A percentile compares a stretch with the other conserved stretches of the same genome.
Conservation (phyloP, 2,888 invertebrate species). For the Drosophila cognata region DNA sequence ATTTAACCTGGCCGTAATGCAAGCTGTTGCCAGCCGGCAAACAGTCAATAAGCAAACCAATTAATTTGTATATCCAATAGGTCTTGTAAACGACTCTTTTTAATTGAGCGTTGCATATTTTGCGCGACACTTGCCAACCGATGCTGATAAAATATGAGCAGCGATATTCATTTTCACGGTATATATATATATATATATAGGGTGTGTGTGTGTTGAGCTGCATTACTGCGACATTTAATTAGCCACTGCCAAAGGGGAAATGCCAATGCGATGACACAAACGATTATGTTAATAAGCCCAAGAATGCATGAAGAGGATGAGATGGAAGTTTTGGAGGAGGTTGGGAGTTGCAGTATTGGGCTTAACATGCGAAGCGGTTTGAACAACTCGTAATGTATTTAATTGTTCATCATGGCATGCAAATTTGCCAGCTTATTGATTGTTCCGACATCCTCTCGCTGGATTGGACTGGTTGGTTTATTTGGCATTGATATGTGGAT, state of each 20-base stretch:
- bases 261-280: slow-evolving; percentile 63
- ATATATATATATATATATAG: no score
- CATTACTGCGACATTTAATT: slow-evolving; percentile 72
- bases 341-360: neutral
- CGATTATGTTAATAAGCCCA: slow-evolving; percentile 74
- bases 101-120: slow-evolving; percentile 57
- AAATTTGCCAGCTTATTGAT: slow-evolving; percentile 54
- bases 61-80: slow-evolving; percentile 44
- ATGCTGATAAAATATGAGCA: slow-evolving; percentile 33
- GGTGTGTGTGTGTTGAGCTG: slow-evolving; percentile 16
- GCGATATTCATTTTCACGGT: slow-evolving; percentile 13
- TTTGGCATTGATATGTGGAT: slow-evolving; percentile 60
- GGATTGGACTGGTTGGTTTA: slow-evolving; percentile 24
- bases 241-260: slow-evolving; percentile 52
- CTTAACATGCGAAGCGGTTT: slow-evolving; percentile 12
- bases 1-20: neutral
- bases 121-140: slow-evolving; percentile 31
- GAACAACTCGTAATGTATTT: slow-evolving; percentile 53
- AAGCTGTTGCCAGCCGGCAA: slow-evolving; percentile 26
- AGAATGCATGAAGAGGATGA: slow-evolving; percentile 16
- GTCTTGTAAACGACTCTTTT: slow-evolving; percentile 60
- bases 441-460: slow-evolving; percentile 5
- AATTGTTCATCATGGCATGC: slow-evolving; percentile 65
- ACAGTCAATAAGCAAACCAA: slow-evolving; percentile 34
- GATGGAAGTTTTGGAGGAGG: neutral